These are phyloP conservation scores for Anastrepha ludens DNA, from an alignment of 1,140 invertebrate genomes.

Conservation along the genomic window DNA sequence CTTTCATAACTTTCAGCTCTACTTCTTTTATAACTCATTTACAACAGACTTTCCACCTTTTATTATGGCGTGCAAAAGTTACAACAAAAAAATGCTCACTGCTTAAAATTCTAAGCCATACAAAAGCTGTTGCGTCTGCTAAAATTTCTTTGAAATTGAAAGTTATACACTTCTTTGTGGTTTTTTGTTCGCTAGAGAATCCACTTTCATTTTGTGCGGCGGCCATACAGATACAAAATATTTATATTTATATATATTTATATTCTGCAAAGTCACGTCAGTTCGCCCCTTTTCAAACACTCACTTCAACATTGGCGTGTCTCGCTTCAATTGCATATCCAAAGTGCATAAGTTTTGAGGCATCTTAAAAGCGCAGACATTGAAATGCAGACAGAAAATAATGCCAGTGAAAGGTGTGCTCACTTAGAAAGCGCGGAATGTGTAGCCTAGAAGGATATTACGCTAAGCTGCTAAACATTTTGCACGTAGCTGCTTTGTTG, in stretches of 20 bases:
- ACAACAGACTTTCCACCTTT: not conserved
- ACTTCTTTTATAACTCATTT: not conserved
- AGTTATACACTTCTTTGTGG: slow-evolving; percentile 15
- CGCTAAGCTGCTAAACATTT: not conserved
- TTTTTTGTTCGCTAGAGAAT: not conserved
- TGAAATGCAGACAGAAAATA: slow-evolving; percentile 6
- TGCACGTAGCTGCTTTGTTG: not conserved
- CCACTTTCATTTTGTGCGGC: not conserved
- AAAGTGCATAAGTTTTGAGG: not conserved
- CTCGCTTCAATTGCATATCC: not conserved
- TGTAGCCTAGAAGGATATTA: not conserved
- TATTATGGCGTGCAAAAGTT: not conserved
- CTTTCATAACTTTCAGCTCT: too few species aligned
- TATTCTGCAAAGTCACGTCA: slow-evolving; percentile 15
- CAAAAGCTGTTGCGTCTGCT: not conserved
- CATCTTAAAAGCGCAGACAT: not conserved
- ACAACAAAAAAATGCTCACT: not conserved
- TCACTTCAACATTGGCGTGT: not conserved
- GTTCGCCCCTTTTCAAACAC: not conserved
- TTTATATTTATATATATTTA: too few species aligned
- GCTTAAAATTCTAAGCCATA: slow-evolving; percentile 30
- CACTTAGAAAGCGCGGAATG: not conserved
- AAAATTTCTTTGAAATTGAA: slow-evolving; percentile 37
- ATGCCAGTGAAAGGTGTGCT: slow-evolving; percentile 2
- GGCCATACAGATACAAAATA: not conserved